A percentile compares a stretch with the other conserved stretches of the same genome.
phyloP scores from a whole-genome alignment of 1,140 invertebrate species.

The Sesamia nonagrioides region DNA sequence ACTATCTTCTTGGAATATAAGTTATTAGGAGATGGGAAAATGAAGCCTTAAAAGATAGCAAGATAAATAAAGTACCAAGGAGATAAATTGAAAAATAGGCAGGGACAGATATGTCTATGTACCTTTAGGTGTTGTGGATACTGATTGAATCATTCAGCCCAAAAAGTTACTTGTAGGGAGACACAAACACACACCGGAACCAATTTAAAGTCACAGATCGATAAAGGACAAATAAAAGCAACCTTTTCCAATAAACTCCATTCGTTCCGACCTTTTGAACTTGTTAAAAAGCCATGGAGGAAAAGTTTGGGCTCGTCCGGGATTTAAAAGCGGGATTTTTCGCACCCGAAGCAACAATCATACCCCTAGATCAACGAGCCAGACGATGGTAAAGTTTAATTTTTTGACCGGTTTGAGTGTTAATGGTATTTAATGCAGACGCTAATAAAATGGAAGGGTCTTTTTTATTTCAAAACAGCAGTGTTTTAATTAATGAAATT shows the following conservation, averaged over 20 bases:
- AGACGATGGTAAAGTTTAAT: background rate
- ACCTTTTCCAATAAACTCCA: slow-evolving; percentile 19
- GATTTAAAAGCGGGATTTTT: slow-evolving; percentile 93
- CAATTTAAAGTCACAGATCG: background rate
- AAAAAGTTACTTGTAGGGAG: background rate
- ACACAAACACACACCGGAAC: background rate
- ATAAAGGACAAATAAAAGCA: slow-evolving; percentile 25
- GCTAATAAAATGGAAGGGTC: too few species aligned
- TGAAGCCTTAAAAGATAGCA: too few species aligned
- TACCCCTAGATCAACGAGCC: slow-evolving; percentile 92
- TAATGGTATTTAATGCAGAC: too few species aligned
- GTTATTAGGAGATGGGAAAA: too few species aligned
- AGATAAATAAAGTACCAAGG: too few species aligned
- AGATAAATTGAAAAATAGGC: too few species aligned
- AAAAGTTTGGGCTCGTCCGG: slow-evolving; percentile 69
- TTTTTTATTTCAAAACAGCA: too few species aligned
- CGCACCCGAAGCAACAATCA: slow-evolving; percentile 94
- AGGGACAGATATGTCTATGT: too few species aligned
- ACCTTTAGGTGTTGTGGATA: too few species aligned
- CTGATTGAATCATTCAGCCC: background rate
- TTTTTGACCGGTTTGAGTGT: background rate
- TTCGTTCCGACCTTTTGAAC: slow-evolving; percentile 23
- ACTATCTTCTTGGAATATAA: too few species aligned
- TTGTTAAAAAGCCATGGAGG: slow-evolving; percentile 15
- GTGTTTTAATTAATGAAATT: too few species aligned